These are phyloP conservation scores for Eilema depressum DNA, from an alignment of 2,888 invertebrate genomes.

Conservation along the genomic window DNA sequence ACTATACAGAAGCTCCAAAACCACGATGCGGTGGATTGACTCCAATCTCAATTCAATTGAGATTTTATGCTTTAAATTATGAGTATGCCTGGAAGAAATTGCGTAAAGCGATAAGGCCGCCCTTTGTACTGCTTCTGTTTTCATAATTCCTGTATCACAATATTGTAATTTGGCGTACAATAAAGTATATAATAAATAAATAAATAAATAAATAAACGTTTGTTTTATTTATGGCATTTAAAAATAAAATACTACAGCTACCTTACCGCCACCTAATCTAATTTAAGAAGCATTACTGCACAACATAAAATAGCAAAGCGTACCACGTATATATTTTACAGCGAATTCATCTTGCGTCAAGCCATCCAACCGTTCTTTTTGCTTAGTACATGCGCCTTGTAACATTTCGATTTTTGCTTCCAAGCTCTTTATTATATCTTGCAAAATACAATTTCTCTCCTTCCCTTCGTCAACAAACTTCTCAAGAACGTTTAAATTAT, in stretches of 20 bases:
- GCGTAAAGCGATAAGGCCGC: no score
- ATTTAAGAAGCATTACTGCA: constrained; percentile 10
- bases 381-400: constrained; percentile 62
- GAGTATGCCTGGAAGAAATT: no score
- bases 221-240: neutral
- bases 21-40: neutral
- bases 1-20: neutral
- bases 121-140: no score
- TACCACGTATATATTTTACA: constrained; percentile 63
- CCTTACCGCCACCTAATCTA: constrained; percentile 8
- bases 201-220: no score
- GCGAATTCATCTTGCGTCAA: constrained; percentile 56
- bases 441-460: constrained; percentile 61
- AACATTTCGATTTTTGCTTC: constrained; percentile 61
- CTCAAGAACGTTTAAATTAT: constrained; percentile 65
- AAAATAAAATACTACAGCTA: neutral
- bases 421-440: constrained; percentile 60
- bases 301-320: constrained; percentile 33
- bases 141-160: no score
- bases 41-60: neutral
- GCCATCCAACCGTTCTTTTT: constrained; percentile 58
- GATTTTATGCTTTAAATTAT: no score
- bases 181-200: no score
- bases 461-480: constrained; percentile 63
- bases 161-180: no score